A percentile compares a stretch with the other conserved stretches of the same genome.
phyloP scores from a whole-genome alignment of 1,140 invertebrate genomes.

The Caenorhabditis elegans region WBcel235 BX284606.5:7780001-7780500 shows the following conservation, averaged over 20 bases:
- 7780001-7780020: not conserved
- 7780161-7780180: slow-evolving; percentile 43
- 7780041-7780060: not conserved
- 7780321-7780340: slow-evolving; percentile 28
- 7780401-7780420: slow-evolving; percentile 35
- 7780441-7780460: not conserved
- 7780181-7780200: slow-evolving; percentile 5
- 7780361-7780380: slow-evolving; percentile 35
- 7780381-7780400: slow-evolving; percentile 28
- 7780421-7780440: slow-evolving; percentile 34
- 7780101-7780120: slow-evolving; percentile 43
- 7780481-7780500: slow-evolving; percentile 19
- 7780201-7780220: not conserved
- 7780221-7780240: slow-evolving; percentile 19
- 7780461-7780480: not conserved
- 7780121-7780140: slow-evolving; percentile 41
- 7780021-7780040: not conserved
- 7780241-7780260: slow-evolving; percentile 41
- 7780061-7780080: slow-evolving; percentile 36
- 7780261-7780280: slow-evolving; percentile 36
- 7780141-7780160: slow-evolving; percentile 45
- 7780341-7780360: not conserved
- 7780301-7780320: slow-evolving; percentile 46
- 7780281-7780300: slow-evolving; percentile 48
- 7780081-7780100: slow-evolving; percentile 37